Evolutionary conservation across 1,140 invertebrate genomes (phyloP).

Genomic region (Hyposmocoma kahamanoa): DNA sequence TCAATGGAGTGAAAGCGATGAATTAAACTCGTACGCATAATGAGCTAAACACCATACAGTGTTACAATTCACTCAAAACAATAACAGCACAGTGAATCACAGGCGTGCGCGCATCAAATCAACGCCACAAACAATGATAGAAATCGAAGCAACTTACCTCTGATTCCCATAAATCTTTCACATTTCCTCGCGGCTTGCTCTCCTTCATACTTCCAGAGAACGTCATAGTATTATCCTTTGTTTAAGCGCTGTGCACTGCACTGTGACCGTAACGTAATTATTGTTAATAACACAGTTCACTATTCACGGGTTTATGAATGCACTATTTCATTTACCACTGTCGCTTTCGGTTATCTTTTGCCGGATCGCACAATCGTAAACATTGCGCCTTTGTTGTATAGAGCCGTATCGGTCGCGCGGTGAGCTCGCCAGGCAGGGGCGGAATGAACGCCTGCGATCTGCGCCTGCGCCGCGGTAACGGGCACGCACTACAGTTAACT

Average conservation of each 20-base stretch:
- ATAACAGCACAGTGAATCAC: conserved; percentile 34
- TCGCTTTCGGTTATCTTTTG: conserved; percentile 50
- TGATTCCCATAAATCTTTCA: conserved; percentile 61
- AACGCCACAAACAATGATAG: conserved; percentile 23
- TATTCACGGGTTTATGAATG: conserved; percentile 21
- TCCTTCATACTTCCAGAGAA: conserved; percentile 65
- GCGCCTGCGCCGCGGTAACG: conserved; percentile 34
- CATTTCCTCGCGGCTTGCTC: conserved; percentile 47
- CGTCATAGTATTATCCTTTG: conserved; percentile 47
- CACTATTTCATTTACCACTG: conserved; percentile 37
- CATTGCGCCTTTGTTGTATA: conserved; percentile 29
- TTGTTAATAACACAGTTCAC: conserved; percentile 17
- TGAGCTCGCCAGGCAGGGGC: conserved; percentile 18
- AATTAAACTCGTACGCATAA: conserved; percentile 38
- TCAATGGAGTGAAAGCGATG: conserved; percentile 38
- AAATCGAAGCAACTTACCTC: conserved; percentile 43
- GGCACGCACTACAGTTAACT: conserved; percentile 68
- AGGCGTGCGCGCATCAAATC: conserved; percentile 35
- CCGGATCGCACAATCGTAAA: conserved; percentile 35
- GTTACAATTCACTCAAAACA: conserved; percentile 24
- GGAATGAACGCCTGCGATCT: conserved; percentile 20
- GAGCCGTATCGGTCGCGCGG: conserved; percentile 16
- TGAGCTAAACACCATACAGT: conserved; percentile 23
- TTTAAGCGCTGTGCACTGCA: conserved; percentile 42
- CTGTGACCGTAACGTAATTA: conserved; percentile 13